phyloP scores from a whole-genome alignment of 2,113 vertebrate genomes.

The Xenopus laevis region DNA sequence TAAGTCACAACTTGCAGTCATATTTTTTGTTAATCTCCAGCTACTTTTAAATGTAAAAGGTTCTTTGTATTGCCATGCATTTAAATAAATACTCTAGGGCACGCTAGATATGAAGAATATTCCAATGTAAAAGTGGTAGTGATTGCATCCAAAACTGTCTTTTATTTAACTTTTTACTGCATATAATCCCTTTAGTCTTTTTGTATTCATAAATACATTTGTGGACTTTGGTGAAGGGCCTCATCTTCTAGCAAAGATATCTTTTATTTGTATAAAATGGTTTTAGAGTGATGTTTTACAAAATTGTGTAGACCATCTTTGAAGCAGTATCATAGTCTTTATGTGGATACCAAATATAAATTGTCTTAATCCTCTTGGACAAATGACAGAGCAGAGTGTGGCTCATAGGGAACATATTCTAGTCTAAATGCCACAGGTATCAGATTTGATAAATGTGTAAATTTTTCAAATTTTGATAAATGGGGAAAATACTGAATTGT shows the following conservation, averaged over 20 bases:
- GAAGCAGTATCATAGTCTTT: too few species aligned
- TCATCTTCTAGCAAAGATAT: neutral
- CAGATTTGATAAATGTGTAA: too few species aligned
- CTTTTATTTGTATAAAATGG: too few species aligned
- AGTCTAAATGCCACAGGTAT: too few species aligned
- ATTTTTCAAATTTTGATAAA: too few species aligned
- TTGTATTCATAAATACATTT: neutral
- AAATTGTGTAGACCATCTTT: too few species aligned
- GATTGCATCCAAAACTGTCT: neutral
- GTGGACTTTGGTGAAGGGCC: neutral
- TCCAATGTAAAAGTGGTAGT: neutral
- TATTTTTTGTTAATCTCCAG: constrained; percentile 55
- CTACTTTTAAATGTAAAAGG: neutral
- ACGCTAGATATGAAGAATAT: neutral
- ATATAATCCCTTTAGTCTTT: neutral
- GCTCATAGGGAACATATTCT: too few species aligned
- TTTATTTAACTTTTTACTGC: neutral
- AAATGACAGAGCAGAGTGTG: too few species aligned
- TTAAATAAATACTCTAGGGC: constrained; percentile 2
- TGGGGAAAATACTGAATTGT: too few species aligned
- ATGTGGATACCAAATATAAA: too few species aligned
- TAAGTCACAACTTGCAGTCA: constrained; percentile 59
- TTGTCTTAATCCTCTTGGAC: too few species aligned
- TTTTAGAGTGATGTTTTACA: too few species aligned
- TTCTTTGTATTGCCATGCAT: constrained; percentile 7